phyloP scores from a whole-genome alignment of 2,113 vertebrate species.

The Myotis davidii region DNA sequence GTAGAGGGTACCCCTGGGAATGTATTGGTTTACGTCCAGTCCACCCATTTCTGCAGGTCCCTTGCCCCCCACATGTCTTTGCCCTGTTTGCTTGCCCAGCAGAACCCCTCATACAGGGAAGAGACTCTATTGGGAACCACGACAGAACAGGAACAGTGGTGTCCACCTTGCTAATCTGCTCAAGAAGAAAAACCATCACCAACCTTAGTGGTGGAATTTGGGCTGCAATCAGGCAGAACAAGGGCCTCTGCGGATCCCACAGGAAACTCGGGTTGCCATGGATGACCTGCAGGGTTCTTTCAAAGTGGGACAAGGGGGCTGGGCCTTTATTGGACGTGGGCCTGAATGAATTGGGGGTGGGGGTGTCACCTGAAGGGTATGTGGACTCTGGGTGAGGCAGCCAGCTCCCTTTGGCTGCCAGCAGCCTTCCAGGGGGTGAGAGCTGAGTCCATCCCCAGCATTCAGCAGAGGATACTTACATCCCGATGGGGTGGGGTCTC shows the following conservation, averaged over 20 bases:
- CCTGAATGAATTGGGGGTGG: neutral
- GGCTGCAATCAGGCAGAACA: neutral
- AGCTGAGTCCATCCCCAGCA: too few species aligned
- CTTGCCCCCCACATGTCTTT: neutral
- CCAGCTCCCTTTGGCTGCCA: neutral
- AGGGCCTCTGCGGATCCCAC: neutral
- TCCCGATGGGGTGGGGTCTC: rapidly evolving
- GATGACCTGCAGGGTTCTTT: neutral
- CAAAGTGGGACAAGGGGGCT: neutral
- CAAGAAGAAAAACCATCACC: neutral
- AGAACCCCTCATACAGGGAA: neutral
- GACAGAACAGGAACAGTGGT: neutral
- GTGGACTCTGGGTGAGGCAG: neutral
- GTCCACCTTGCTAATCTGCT: neutral
- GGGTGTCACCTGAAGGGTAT: too few species aligned
- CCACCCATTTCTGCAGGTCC: neutral
- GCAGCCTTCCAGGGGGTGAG: rapidly evolving
- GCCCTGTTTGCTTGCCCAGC: neutral
- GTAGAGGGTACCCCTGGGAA: neutral
- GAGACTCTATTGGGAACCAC: neutral
- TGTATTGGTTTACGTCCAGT: neutral
- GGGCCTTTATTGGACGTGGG: neutral
- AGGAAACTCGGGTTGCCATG: neutral
- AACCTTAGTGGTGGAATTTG: too few species aligned
- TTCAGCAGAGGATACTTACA: rapidly evolving